Evolutionary conservation across 2,113 vertebrate genomes (phyloP).

Genomic region (Myxocyprinus asiaticus): DNA sequence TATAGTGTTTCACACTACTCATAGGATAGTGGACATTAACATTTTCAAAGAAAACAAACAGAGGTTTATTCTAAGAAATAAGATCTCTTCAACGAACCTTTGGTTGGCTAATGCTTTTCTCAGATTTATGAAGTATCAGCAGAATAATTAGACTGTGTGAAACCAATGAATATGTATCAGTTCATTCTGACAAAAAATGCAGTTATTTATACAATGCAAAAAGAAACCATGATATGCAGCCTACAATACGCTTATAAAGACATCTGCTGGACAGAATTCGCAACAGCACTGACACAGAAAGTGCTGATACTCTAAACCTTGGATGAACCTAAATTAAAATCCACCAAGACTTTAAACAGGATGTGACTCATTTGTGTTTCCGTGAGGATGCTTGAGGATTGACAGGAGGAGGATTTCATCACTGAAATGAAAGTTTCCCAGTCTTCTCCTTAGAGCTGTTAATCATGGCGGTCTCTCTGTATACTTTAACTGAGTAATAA

Average conservation of each 20-base stretch:
- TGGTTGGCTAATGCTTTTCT: no score
- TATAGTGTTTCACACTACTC: not conserved
- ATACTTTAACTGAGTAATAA: slow-evolving; percentile 34
- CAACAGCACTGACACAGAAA: not conserved
- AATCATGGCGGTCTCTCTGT: slow-evolving; percentile 6
- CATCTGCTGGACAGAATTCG: slow-evolving; percentile 34
- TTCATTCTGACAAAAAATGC: no score
- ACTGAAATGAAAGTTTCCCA: not conserved
- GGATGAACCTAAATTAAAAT: not conserved
- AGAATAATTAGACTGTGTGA: no score
- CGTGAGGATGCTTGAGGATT: no score
- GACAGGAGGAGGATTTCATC: not conserved
- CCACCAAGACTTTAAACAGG: no score
- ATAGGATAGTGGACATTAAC: not conserved
- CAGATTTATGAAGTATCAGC: no score
- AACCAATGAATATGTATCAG: no score
- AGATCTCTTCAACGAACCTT: not conserved
- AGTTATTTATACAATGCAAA: no score
- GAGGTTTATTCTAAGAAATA: not conserved
- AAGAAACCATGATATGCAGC: no score
- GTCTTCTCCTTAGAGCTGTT: not conserved
- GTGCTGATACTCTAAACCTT: not conserved
- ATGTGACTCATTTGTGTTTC: no score
- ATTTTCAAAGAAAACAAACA: not conserved
- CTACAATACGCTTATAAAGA: not conserved